Evolutionary conservation across 2,888 invertebrate species (phyloP), one percentile per base, ranked within the genome.

Genomic region (Hylaea fasciaria): DNA sequence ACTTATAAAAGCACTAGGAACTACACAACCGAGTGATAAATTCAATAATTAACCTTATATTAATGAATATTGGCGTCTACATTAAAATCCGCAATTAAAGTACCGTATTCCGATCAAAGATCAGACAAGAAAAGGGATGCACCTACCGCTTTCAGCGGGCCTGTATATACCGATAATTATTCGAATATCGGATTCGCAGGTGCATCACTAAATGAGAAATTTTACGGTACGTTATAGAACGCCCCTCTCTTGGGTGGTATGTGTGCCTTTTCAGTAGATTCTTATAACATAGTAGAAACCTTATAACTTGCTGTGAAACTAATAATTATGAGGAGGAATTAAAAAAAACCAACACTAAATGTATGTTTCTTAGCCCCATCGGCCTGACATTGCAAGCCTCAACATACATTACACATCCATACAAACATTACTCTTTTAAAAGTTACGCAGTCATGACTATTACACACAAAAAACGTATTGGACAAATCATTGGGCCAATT

Each of bases 91-190:
- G 73, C 76, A 77, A 77, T 74, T 73, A 80, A 78, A 72, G 65
- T 65, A 73, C 71, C 71, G 70, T 74, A 77, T 72, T 58, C 13
- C 13, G 61, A 52, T 47, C 56, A 69, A 71, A 64, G 74, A 72
- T 77, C 74, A 74, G 73, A 85, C 85, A 84, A 83, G 85, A 75
- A 85, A 86, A 83, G 82, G 85, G 85, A 70, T 80, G 85, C 71
- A 74, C 81, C 71, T 22, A 22, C 67, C 72, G 76, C 72, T 72
- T 77, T 80, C 76, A 80, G 13, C 1, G 7, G 17, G 10, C 9
- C 11, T 39, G n/a, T n/a, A n/a, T n/a, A 47, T 57, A n/a, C 17
- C 0, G 17, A 29, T 52, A 52, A 52, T 82, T 63, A 59, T 64
- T 60, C 58, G 44, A 41, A 45, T 48, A 49, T 10, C 37, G 65